Conservation (phyloP, 2,797 vertebrate genomes). For the Neomorphus geoffroyi region DNA sequence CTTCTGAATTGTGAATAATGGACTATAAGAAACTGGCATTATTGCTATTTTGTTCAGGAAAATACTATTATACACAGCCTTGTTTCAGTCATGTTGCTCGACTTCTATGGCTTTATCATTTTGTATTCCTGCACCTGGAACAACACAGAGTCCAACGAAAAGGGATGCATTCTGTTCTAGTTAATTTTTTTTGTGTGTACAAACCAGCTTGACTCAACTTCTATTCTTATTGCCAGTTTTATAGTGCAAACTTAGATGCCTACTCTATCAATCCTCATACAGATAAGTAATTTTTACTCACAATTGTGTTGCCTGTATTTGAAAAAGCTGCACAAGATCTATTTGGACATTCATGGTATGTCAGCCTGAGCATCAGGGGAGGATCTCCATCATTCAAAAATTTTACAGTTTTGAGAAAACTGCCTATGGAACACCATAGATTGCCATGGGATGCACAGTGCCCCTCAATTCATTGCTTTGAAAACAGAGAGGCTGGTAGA, state of each 20-base stretch:
- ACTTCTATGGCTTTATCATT: neutral
- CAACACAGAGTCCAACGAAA: neutral
- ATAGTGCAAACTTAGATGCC: neutral
- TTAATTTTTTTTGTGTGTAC: neutral
- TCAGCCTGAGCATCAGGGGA: neutral
- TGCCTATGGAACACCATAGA: neutral
- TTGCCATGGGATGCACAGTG: neutral
- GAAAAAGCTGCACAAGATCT: neutral
- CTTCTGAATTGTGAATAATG: neutral
- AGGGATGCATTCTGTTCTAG: neutral
- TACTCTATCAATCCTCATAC: neutral
- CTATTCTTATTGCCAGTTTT: neutral
- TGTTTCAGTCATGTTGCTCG: neutral
- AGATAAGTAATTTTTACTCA: neutral
- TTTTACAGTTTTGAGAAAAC: rapidly evolving
- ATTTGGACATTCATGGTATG: neutral
- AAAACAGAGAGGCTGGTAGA: neutral
- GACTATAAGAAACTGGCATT: neutral
- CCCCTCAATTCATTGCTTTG: neutral
- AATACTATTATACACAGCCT: neutral
- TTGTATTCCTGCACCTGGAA: neutral
- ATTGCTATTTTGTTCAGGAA: conserved; percentile 1
- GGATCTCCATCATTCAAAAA: neutral
- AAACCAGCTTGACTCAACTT: neutral
- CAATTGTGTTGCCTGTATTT: neutral